A percentile compares a stretch with the other conserved stretches of the same genome.
These are phyloP conservation scores for Chrysocyon brachyurus DNA, from an alignment of 2,797 vertebrate genomes.

Conservation along the genomic window DNA sequence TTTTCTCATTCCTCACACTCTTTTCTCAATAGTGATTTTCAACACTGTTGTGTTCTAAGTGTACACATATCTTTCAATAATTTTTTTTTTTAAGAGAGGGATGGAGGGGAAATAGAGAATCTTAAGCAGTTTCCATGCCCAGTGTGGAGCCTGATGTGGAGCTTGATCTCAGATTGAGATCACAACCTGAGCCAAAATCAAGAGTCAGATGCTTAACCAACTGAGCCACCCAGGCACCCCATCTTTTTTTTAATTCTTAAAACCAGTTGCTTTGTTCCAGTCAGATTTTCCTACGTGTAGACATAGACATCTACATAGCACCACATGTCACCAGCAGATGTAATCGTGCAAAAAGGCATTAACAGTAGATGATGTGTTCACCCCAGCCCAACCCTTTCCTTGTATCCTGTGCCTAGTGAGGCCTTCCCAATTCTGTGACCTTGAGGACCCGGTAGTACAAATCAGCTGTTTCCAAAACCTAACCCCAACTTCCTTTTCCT, in stretches of 20 bases:
- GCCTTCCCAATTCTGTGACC: not conserved
- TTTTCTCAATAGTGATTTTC: not conserved
- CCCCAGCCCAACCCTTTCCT: not conserved
- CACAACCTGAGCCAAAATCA: not conserved
- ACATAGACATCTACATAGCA: not conserved
- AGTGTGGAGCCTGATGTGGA: rapidly evolving
- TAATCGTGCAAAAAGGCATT: not conserved
- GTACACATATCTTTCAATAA: not conserved
- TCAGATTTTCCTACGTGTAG: not conserved
- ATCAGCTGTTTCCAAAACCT: not conserved
- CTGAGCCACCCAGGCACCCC: not conserved
- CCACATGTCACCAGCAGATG: not conserved
- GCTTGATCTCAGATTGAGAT: not conserved
- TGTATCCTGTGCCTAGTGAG: not conserved
- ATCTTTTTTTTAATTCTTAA: not conserved
- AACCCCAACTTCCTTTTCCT: slow-evolving; percentile 1
- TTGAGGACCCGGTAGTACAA: not conserved
- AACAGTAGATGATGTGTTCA: not conserved
- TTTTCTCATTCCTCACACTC: not conserved
- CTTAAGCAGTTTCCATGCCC: not conserved
- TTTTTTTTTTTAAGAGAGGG: not conserved
- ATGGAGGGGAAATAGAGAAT: not conserved
- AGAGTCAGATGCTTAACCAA: not conserved
- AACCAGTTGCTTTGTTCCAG: not conserved
- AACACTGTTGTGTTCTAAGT: not conserved